These are phyloP conservation scores for Agapetus fuscipes DNA, from an alignment of 2,888 invertebrate genomes.

Conservation along the genomic window DNA sequence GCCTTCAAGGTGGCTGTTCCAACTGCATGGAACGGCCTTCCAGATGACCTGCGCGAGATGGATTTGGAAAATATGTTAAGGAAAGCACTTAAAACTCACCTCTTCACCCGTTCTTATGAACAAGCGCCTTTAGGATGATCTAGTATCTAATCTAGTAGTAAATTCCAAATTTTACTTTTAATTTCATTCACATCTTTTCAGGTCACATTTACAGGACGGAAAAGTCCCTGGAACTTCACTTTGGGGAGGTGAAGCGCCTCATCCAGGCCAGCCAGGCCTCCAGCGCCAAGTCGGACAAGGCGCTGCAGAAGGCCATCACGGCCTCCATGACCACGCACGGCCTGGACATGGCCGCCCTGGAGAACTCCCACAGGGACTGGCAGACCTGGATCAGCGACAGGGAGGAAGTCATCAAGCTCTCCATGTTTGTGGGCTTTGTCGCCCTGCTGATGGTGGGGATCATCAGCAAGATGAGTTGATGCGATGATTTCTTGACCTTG, in stretches of 20 bases:
- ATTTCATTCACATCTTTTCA: constrained; percentile 24
- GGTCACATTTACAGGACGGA: constrained; percentile 38
- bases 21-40: too few relatives aligned
- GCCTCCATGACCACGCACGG: neutral
- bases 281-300: constrained; percentile 37
- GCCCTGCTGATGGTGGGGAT: constrained; percentile 6
- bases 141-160: too few relatives aligned
- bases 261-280: constrained; percentile 32
- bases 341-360: neutral
- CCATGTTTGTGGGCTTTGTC: constrained; percentile 8
- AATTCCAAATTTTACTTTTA: neutral
- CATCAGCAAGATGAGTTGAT: constrained; percentile 11
- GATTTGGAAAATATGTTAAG: too few relatives aligned
- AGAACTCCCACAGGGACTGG: constrained; percentile 2
- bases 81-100: too few relatives aligned
- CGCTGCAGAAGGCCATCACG: constrained; percentile 33
- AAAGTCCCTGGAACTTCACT: constrained; percentile 30
- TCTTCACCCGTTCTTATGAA: too few relatives aligned
- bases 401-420: constrained; percentile 10
- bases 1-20: too few relatives aligned
- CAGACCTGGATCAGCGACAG: constrained; percentile 3
- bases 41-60: too few relatives aligned
- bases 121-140: too few relatives aligned
- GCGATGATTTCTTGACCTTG: too few relatives aligned
- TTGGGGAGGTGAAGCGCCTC: constrained; percentile 33